These are phyloP conservation scores for Lochmaea crataegi DNA, from an alignment of 2,888 invertebrate species.

Conservation along the genomic window DNA sequence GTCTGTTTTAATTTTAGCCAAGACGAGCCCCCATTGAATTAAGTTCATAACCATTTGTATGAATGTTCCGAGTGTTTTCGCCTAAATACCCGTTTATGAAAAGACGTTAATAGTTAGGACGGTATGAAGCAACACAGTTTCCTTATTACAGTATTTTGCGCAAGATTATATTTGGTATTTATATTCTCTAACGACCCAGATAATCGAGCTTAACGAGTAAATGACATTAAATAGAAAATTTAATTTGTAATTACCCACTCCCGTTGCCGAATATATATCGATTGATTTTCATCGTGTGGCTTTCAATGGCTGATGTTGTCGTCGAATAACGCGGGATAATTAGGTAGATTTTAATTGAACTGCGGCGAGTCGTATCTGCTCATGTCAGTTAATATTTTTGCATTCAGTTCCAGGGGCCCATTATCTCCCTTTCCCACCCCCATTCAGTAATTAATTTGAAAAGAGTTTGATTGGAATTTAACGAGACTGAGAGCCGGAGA, in stretches of 20 bases:
- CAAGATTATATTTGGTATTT: conserved; percentile 1
- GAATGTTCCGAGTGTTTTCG: neutral
- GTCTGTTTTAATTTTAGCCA: too few species aligned
- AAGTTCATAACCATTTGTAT: neutral
- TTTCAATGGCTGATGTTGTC: conserved; percentile 22
- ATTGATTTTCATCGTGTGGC: conserved; percentile 27
- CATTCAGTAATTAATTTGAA: conserved; percentile 44
- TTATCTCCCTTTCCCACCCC: conserved; percentile 37
- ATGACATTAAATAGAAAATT: conserved; percentile 18
- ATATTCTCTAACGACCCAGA: neutral
- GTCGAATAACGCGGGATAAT: conserved; percentile 39
- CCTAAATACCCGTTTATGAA: neutral
- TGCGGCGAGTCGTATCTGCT: conserved; percentile 44
- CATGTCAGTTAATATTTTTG: conserved; percentile 47
- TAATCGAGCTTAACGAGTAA: neutral
- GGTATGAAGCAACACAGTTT: neutral
- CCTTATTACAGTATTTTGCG: neutral
- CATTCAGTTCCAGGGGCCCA: conserved; percentile 36
- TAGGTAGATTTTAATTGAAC: conserved; percentile 46
- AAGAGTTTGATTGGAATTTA: conserved; percentile 39
- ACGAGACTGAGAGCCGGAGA: conserved; percentile 11
- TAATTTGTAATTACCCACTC: conserved; percentile 14
- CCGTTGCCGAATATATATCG: conserved; percentile 9
- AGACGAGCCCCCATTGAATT: neutral
- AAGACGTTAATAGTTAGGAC: neutral